Base-by-base conservation (phyloP, 37 sponge, comb jelly and placozoan genomes). In the Aplysina aerophoba region DNA sequence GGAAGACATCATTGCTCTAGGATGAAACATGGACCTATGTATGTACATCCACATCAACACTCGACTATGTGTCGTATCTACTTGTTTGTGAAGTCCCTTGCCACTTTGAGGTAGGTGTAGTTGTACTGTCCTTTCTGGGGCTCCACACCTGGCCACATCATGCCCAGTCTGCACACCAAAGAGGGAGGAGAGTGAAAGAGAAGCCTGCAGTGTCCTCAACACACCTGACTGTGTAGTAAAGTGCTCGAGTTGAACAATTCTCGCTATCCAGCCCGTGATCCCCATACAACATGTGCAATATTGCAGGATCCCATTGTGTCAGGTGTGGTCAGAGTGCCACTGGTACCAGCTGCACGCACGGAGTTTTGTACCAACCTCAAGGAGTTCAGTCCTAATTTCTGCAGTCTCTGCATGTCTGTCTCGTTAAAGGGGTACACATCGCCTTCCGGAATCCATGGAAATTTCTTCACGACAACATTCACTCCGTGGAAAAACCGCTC, bases 71-170 rank as follows among this genome's bases (percentile, higher is more conserved):
- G n/a, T n/a, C 12, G 13, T 8, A 15, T 41, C 37, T 38, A 73
- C 74, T 73, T 73, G 12, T 19, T 73, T 12, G 74, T 73, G 20
- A 73, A 21, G 35, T 60, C 61, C 53, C 84, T 86, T 44, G 91
- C 75, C 40, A 83, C 81, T 30, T 79, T 80, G 50, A 93, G 85
- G 89, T 96, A 96, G 17, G 92, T 92, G 58, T 93, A 84, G 62
- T 96, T 96, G 83, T 88, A 96, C 25, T 85, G 30, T 19, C 92
- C 97, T 55, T 65, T 84, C 72, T 84, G 63, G 20, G 97, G 94
- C 66, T 96, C 97, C 24, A 84, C 97, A 68, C 97, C 97, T 16
- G 94, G 92, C 97, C 97, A 96, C 97, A 96, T 96, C 87, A 93
- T 86, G 0, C 97, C 97, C 2, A 89, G 73, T 53, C 95, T 92